These are phyloP conservation scores for Chrysogorgia sp. DNA, from an alignment of 92 coral and sea anemone species.

Conservation along the genomic window DNA sequence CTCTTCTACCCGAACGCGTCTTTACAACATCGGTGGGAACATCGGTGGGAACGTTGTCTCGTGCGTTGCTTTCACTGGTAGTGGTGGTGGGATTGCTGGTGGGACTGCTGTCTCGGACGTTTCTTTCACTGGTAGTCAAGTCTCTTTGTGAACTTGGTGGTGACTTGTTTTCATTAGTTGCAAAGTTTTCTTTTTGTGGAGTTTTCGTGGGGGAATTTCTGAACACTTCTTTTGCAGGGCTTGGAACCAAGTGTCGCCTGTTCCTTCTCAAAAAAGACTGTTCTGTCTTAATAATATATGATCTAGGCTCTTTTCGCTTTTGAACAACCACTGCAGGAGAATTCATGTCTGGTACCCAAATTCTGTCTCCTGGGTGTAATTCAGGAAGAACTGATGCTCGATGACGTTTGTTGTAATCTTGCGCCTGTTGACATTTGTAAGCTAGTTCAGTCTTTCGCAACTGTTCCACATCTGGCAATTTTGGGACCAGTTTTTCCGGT, in stretches of 20 bases:
- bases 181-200: no score
- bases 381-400: no score
- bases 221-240: no score
- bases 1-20: constrained; percentile 18
- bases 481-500: constrained; percentile 1
- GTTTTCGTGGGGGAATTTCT: no score
- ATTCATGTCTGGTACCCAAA: constrained; percentile 1
- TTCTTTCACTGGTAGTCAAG: no score
- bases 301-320: neutral
- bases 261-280: no score
- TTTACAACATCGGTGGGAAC: constrained; percentile 1
- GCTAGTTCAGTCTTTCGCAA: constrained; percentile 22
- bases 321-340: neutral
- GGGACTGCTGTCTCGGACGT: no score
- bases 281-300: no score
- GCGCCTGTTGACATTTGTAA: constrained; percentile 22
- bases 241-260: no score
- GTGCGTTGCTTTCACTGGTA: neutral
- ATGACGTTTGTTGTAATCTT: no score
- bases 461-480: neutral
- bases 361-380: constrained; percentile 28
- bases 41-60: neutral
- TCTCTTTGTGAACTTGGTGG: no score
- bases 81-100: neutral
- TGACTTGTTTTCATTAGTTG: no score